These are phyloP conservation scores for Epizoanthus illoricatus DNA, from an alignment of 92 coral and sea anemone species.

Conservation along the genomic window DNA sequence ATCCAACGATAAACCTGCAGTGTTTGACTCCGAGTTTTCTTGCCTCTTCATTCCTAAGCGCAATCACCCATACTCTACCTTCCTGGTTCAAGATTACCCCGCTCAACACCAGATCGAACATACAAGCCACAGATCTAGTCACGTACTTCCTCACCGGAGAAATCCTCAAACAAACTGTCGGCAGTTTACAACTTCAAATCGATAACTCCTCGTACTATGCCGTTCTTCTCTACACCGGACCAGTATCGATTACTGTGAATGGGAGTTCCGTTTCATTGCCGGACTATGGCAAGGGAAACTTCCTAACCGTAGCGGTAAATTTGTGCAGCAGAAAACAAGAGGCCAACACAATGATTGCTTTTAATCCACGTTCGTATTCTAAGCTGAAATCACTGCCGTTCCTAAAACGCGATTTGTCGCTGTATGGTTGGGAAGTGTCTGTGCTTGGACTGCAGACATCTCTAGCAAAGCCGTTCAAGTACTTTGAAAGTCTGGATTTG, in stretches of 20 bases:
- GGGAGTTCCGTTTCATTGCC: slow-evolving; percentile 40
- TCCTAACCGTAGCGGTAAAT: slow-evolving; percentile 53
- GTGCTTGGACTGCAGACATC: slow-evolving; percentile 59
- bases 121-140: slow-evolving; percentile 44
- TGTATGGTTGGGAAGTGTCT: slow-evolving; percentile 47
- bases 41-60: slow-evolving; percentile 52
- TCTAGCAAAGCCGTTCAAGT: neutral
- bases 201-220: slow-evolving; percentile 52
- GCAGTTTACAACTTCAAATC: slow-evolving; percentile 48
- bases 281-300: slow-evolving; percentile 25
- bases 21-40: slow-evolving; percentile 45
- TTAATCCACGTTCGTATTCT: slow-evolving; percentile 39
- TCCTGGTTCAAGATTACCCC: slow-evolving; percentile 61
- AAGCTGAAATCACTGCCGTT: slow-evolving; percentile 35
- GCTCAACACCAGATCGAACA: neutral
- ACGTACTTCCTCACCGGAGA: slow-evolving; percentile 61
- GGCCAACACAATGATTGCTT: slow-evolving; percentile 41
- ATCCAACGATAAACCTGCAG: slow-evolving; percentile 15
- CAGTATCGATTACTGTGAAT: slow-evolving; percentile 46
- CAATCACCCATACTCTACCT: slow-evolving; percentile 56
- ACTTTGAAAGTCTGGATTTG: neutral
- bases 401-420: slow-evolving; percentile 12
- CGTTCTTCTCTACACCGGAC: slow-evolving; percentile 50
- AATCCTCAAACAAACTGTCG: slow-evolving; percentile 36
- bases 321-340: slow-evolving; percentile 44